Evolutionary conservation across 2,888 invertebrate genomes (phyloP), one percentile per base, ranked within the genome.

Genomic region (Cataglyphis cursor): DNA sequence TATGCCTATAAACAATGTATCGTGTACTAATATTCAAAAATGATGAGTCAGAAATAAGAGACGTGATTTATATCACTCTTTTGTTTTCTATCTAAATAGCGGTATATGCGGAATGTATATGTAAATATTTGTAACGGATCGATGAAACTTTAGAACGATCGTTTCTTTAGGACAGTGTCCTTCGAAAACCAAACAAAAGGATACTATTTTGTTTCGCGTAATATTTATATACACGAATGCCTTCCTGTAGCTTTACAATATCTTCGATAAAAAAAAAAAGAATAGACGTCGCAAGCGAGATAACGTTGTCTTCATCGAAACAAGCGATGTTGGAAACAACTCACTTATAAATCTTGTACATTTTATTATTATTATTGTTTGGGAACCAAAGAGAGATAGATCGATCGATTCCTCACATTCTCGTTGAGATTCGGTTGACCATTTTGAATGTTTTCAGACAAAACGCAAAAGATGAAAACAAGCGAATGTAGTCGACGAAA

Each of bases 101-200:
- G 41, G 41, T 31, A 21, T 59, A 35, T 28, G 38, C 48, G 59
- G 78, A 80, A 80, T 68, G 78, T 70, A 80, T 51, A 51, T 48
- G 15, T 21, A 28, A 31, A 80, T 70, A 59, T 35, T 35, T 44
- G 44, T 28, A 44, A 44, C 35, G 70, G 38, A 70, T 35, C 70
- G 35, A 31, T 35, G 21, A 18, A 70, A 80, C 31, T 61, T 70
- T 44, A 59, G 3, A 44, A 12, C 54, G 12, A 18, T 21, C 57
- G 15, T 35, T 18, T 66, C n/a, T 75, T 21, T 28, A 57, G 12
- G 31, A 78, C 15, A 10, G 15, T 5, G 12, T 44, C 31, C 31
- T 76, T 76, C 18, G 31, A 65, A 57, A 54, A 21, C n/a, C 18
- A 48, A 75, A 75, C 21, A 57, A 41, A 57, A n/a, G 21, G 5